phyloP scores from a whole-genome alignment of 2,797 vertebrate genomes.

The Fratercula arctica region DNA sequence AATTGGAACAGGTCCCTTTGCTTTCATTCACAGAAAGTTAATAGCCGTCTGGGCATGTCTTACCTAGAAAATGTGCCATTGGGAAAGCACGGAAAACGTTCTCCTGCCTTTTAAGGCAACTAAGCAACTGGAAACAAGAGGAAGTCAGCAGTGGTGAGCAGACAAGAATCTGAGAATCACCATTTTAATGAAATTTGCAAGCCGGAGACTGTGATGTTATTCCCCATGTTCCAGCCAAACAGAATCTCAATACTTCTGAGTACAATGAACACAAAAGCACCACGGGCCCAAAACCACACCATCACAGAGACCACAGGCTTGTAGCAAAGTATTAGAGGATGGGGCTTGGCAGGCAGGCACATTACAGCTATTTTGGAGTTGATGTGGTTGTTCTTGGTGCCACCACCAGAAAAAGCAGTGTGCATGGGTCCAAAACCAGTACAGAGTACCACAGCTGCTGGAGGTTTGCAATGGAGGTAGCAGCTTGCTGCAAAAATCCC shows the following conservation, averaged over 20 bases:
- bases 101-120: neutral
- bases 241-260: neutral
- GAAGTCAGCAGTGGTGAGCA: neutral
- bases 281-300: neutral
- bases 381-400: neutral
- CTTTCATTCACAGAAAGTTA: neutral
- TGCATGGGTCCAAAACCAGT: neutral
- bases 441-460: fast-evolving
- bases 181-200: neutral
- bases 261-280: neutral
- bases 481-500: neutral
- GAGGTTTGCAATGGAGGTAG: neutral
- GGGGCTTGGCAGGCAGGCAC: neutral
- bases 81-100: neutral
- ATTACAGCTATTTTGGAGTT: neutral
- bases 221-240: neutral
- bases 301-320: neutral
- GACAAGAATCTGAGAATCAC: neutral
- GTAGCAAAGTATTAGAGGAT: neutral
- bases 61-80: neutral
- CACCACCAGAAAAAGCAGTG: neutral
- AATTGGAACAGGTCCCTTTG: neutral
- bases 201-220: neutral
- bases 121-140: neutral
- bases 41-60: neutral